Base-by-base conservation (phyloP, 2,797 vertebrate genomes). In the Megalops cyprinoides region DNA sequence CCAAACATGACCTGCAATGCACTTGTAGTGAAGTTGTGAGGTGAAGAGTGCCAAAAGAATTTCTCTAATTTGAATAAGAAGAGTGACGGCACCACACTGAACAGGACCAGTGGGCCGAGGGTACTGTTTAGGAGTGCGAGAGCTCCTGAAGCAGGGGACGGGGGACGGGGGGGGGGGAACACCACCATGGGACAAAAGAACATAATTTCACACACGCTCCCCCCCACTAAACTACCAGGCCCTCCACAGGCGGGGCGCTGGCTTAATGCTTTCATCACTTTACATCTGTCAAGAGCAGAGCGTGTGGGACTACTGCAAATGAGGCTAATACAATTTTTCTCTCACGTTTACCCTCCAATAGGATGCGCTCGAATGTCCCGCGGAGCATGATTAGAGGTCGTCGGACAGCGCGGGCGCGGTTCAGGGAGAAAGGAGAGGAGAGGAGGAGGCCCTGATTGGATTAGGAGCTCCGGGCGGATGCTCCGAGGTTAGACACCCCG, bases 211-310 rank as follows among this genome's bases (percentile, higher is more conserved):
- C 6, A 69, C 4, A 5, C 3, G 28, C 51, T 25, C n/a, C 48
- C 37, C 9, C 39, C 4, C 2, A 55, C 55, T 34, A 34, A 31
- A 23, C 34, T n/a, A 18, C 62, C 65, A 42, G 23, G 62, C 46
- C 90, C 84, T 85, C 86, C n/a, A 65, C 84, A 86, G 91, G 85
- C 87, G 84, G 91, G 93, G 92, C 91, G 91, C 93, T 94, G 90
- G 89, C 90, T 93, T 93, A 93, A 93, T 93, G 90, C 92, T 93
- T 92, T 94, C 92, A 94, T 93, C 92, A 92, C 92, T 92, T 92
- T 92, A 92, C 91, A 93, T 93, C 88, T 91, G 91, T 92, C 91
- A 92, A 90, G 90, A 87, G 90, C 81, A 89, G 88, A 87, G 86
- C 90, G 91, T 91, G 91, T 91, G 92, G 88, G 87, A 89, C 90